A percentile compares a stretch with the other conserved stretches of the same genome.
These are phyloP conservation scores for Eristalis arbustorum DNA, from an alignment of 2,888 invertebrate genomes.

Conservation along the genomic window DNA sequence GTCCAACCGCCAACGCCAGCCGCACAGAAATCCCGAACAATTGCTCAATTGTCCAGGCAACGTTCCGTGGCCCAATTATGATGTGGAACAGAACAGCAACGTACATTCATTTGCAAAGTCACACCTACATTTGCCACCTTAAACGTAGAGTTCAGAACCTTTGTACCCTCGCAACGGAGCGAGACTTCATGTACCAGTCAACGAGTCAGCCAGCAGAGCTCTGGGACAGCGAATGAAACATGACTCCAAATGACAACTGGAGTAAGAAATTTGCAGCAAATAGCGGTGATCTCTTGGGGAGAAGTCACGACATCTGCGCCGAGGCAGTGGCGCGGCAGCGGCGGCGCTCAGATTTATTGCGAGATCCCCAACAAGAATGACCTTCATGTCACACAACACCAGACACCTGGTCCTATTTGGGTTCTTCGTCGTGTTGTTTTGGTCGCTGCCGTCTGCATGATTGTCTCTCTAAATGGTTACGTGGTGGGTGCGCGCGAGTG, in stretches of 20 bases:
- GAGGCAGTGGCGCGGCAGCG: too few species aligned
- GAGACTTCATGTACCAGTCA: conserved; percentile 8
- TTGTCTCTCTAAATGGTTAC: conserved; percentile 43
- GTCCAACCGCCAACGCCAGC: conserved; percentile 2
- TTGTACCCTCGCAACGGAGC: conserved; percentile 31
- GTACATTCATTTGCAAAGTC: conserved; percentile 59
- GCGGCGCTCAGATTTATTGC: conserved; percentile 55
- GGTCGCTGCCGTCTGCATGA: conserved; percentile 33
- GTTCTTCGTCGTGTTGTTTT: conserved; percentile 23
- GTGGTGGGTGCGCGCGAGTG: conserved; percentile 46
- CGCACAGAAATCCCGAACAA: conserved; percentile 5
- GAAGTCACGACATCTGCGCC: conserved; percentile 59
- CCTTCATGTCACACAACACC: conserved; percentile 68
- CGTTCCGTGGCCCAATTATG: conserved; percentile 33
- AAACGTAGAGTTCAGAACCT: conserved; percentile 53
- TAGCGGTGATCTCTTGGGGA: conserved; percentile 46
- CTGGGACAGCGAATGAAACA: neutral
- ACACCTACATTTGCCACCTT: conserved; percentile 55
- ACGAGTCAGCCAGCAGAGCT: neutral
- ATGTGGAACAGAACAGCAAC: conserved; percentile 28
- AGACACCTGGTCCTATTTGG: conserved; percentile 65
- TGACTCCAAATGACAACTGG: conserved; percentile 33
- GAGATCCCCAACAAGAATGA: conserved; percentile 65
- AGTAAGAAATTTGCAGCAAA: conserved; percentile 43
- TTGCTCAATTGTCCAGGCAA: conserved; percentile 25